A percentile compares a stretch with the other conserved stretches of the same genome.
Conservation (phyloP, 1,140 invertebrate species). For the Leptonema lineaticorne region DNA sequence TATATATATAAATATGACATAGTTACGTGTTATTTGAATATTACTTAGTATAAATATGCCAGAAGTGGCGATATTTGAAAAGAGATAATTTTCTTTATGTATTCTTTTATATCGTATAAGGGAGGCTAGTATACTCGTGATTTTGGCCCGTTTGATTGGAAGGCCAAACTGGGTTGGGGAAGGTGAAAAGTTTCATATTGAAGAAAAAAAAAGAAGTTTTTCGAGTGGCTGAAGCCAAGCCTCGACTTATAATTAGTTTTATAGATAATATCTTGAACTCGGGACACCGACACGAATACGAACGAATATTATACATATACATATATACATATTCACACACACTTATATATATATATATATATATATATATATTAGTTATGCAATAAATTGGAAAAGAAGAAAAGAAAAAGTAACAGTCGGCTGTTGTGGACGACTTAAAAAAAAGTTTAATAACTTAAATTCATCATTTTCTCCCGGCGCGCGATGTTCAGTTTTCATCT, state of each 20-base stretch:
- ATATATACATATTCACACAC: too few species aligned
- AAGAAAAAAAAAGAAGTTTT: conserved; percentile 24
- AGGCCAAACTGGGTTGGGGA: background rate
- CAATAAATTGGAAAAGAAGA: too few species aligned
- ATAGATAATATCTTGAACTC: conserved; percentile 28
- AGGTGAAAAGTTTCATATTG: conserved; percentile 29
- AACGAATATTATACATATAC: background rate
- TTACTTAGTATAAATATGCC: background rate
- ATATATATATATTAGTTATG: too few species aligned
- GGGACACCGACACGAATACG: conserved; percentile 5
- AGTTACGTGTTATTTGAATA: background rate
- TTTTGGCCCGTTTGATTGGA: background rate
- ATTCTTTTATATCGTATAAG: background rate
- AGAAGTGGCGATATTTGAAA: background rate
- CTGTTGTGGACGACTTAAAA: conserved; percentile 2
- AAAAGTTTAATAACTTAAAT: conserved; percentile 17
- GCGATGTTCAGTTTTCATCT: conserved; percentile 6
- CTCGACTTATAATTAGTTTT: conserved; percentile 27
- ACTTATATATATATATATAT: too few species aligned
- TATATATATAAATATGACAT: background rate
- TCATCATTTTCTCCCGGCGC: conserved; percentile 10
- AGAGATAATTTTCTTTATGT: conserved; percentile 17
- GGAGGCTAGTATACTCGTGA: background rate
- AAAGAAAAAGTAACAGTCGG: background rate
- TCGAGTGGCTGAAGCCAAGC: conserved; percentile 8